Evolutionary conservation across 2,797 vertebrate genomes (phyloP), one percentile per base, ranked within the genome.

Genomic region (Hemibagrus guttatus): DNA sequence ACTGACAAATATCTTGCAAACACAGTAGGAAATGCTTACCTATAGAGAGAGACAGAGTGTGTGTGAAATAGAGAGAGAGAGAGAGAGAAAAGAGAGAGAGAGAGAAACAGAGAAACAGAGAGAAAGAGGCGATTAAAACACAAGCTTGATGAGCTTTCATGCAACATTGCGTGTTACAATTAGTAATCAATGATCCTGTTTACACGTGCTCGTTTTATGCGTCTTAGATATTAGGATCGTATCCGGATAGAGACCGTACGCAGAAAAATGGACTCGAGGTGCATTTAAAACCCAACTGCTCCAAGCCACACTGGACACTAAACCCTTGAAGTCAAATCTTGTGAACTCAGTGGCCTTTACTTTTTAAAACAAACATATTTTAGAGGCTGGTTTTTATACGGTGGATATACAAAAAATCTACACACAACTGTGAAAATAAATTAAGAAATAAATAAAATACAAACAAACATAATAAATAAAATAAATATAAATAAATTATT

Each of bases 1-100:
- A 80, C 78, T 66, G 80, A 85, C 63, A 85, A 88, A 86, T 83
- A 85, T 86, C 85, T 85, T 83, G 88, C 59, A 89, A 93, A 92
- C 59, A 85, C 84, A 91, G 91, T 91, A 89, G 82, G 90, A 93
- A 94, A 91, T 94, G 94, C 95, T 96, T 96, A 96, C 95, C 95
- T 96, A 93, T 63, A 90, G 49, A 85, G 8, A 85, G 76, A 75
- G 58, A 80, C 7, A 83, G 80, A 76, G 23, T 58, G 71, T 42
- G 80, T 19, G 31, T 6, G 46, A 46, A 0, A 46, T 0, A 46
- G 46, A 46, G 46, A 46, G 46, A 46, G 46, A 46, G 46, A 39
- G 9, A 56, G 28, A 82, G 71, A 68, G 26, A 82, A 46, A 35
- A 64, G 61, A 66, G 61, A 66, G 80, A 84, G 76, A 83, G 75